Conservation (phyloP, 2,113 vertebrate genomes). For the Cephalopterus ornatus region DNA sequence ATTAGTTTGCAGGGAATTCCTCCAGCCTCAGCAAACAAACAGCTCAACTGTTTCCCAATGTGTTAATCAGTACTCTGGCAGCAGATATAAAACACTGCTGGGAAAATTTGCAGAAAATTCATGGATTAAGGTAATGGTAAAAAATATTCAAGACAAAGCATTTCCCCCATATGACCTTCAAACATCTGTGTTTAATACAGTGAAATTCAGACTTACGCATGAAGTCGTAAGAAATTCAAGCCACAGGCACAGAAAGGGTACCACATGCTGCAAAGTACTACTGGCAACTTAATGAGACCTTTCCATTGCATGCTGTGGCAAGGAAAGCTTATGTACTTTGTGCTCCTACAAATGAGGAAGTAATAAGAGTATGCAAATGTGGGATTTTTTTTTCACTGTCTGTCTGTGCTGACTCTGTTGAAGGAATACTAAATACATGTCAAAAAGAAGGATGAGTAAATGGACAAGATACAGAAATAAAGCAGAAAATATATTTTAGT, state of each 20-base stretch:
- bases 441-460: neutral
- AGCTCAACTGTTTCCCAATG: neutral
- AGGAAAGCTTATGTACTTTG: neutral
- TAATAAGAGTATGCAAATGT: neutral
- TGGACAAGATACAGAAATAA: neutral
- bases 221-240: neutral
- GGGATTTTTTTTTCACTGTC: neutral
- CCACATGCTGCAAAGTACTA: neutral
- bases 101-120: neutral
- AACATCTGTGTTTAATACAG: neutral
- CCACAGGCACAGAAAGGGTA: neutral
- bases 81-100: neutral
- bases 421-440: neutral
- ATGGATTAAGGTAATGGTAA: neutral
- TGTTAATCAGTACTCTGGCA: neutral
- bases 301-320: neutral
- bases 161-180: neutral
- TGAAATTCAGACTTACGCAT: neutral
- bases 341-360: neutral
- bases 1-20: neutral
- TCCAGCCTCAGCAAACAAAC: neutral
- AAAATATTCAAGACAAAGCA: neutral
- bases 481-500: neutral
- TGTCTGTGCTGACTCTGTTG: neutral
- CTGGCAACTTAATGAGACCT: neutral